Evolutionary conservation across 2,888 invertebrate genomes (phyloP), one percentile per base, ranked within the genome.

Genomic region (Lithosia quadra): DNA sequence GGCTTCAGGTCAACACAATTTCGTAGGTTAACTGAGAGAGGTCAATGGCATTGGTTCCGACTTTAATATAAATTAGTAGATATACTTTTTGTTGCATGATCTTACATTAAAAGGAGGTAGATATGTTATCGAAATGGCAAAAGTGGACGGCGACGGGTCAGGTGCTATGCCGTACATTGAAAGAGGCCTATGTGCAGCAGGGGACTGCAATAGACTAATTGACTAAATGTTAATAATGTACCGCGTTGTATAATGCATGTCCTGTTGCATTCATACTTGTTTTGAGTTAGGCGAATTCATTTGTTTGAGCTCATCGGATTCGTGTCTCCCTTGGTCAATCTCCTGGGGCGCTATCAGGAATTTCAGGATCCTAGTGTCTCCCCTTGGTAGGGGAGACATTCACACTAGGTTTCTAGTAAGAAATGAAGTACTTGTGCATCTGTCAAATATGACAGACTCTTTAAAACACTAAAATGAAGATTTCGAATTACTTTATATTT

Each of bases 1-100:
- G 68, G 67, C 69, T 70, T 59, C 58, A 65, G 34, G 36, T 43
- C 18, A 5, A 43, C 24, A 24, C 11, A 43, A 21, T 15, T 36
- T 57, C 63, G 15, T 55, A 55, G 63, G 64, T 65, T 65, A 62
- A 65, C 67, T 49, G 49, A 33, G 53, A 59, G 18, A 53, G 33
- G 58, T 22, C 60, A 60, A 43, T n/a, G 18, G 49, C 22, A 22
- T 39, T 22, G 9, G 36, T 39, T 36, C 34, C 2, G 15, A 15
- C 5, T 60, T 10, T 59, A 22, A 36, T 59, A 59, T 36, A 59
- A 8, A 15, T 59, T 22, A 13, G 21, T 21, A 8, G 5, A 56
- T 11, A 56, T 56, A 22, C 13, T 49, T 9, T 28, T 28, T 28
- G 28, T 49, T 49, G 49, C n/a, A 49, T 49, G 5, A n/a, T 34